Base-by-base conservation (phyloP, 1,140 invertebrate genomes). In the Hycleus phaleratus region DNA sequence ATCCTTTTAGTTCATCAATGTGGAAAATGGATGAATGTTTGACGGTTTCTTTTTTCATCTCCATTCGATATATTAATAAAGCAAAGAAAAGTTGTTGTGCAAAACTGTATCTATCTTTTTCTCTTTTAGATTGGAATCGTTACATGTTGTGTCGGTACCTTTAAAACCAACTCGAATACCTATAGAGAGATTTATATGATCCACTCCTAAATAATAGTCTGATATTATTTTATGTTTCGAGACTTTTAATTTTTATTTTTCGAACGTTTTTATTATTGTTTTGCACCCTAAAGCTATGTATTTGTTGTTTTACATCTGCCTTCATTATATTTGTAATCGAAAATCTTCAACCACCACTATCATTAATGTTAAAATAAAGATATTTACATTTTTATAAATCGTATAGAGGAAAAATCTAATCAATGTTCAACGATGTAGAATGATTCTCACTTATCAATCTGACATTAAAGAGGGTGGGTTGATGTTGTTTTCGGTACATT, bases 1-100 rank as follows among this genome's bases (percentile, higher is more conserved):
- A 56, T 56, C 53, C 53, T 56, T 56, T 56, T 56, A 56, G 53
- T 48, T 26, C 53, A 42, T 42, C 39, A 38, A 39, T 38, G 12
- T 38, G 53, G 53, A 56, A 56, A 56, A 56, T 45, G 44, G 12
- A 32, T 44, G 11, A 32, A 7, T 32, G 4, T 32, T 5, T 32
- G 18, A 18, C 40, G 40, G 18, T 32, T 32, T 32, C 7, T 32
- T 32, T 32, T 32, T 5, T 32, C 4, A 32, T 32, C 7, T 32
- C 32, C 4, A 5, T 7, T 32, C 32, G 4, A 32, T 32, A 32
- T 5, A 32, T 32, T 32, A 32, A 32, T 32, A 32, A 32, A 32
- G 32, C 32, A 32, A 32, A 32, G 32, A 32, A 18, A 5, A 32
- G 32, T 32, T 32, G 32, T 32, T 32, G 32, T 32, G 32, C 32